Evolutionary conservation across 2,888 invertebrate species (phyloP), one percentile per base, ranked within the genome.

Genomic region (Junonia oenone): DNA sequence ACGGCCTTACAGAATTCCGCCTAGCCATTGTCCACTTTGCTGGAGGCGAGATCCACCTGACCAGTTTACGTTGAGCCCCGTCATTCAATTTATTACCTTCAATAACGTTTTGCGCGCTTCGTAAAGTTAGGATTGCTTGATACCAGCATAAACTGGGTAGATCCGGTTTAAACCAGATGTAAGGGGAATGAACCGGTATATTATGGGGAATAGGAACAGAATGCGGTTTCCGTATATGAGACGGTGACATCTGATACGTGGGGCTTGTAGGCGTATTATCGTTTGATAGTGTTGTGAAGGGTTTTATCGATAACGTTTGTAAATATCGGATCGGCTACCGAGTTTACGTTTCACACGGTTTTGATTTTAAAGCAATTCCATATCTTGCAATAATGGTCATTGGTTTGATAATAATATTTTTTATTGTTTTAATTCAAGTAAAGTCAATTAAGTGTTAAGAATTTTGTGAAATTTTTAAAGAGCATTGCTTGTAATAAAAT

Each of bases 161-260:
- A 53, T 64, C 50, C 49, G 49, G 55, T 58, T 61, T 47, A 58
- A 63, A 62, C 58, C 53, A 2, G 61, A 51, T 55, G 55, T 51
- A 66, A 55, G 57, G 57, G 58, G 61, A 63, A 51, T 66, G 62
- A 63, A 63, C 63, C 59, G 70, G 65, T 63, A 58, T 64, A 68
- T 61, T 67, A 64, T 64, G 55, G 62, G 74, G 73, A 74, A 79
- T 83, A 75, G 79, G 73, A 81, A 73, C 76, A 77, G 81, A 80
- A 81, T 84, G 84, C 61, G 86, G 85, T 86, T 83, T 82, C 75
- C 76, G 72, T 75, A 77, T 78, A 75, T 77, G 74, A 81, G 49
- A 65, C 58, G 62, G 63, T 62, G 83, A 84, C 80, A 78, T 83
- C 71, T 81, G 81, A 83, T 81, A 74, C 68, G 69, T 50, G 56